Evolutionary conservation across 2,113 vertebrate genomes (phyloP), one percentile per base, ranked within the genome.

Genomic region (Apodemus sylvaticus): DNA sequence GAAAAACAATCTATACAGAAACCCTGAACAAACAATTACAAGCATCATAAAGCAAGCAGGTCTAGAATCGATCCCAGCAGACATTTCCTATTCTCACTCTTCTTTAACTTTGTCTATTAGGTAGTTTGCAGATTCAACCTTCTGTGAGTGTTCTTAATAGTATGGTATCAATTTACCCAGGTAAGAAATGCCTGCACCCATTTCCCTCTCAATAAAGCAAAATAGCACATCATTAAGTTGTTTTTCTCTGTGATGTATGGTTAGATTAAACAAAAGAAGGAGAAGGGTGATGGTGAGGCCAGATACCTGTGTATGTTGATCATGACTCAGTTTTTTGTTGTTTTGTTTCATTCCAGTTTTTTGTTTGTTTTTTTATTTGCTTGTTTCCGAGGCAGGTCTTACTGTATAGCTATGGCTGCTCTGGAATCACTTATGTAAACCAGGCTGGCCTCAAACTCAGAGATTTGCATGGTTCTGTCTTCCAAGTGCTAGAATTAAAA

Each of bases 11-110:
- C 92, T 70, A 70, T 95, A 95, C 53, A 95, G 94, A 93, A 97
- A 83, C 88, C 68, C 82, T 91, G 96, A 95, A 96, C 96, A 98
- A 97, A 98, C 96, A 97, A 97, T 98, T 97, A 97, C 96, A 98
- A 98, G 97, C 96, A 94, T 96, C 97, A 97, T 98, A 97, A 98
- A 98, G 96, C 97, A 98, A 97, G 94, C 94, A 89, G 97, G 95
- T 92, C 96, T 97, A 86, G 93, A 97, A 97, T 97, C 62, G 94
- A 97, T 97, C 97, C 96, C 77, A 7, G 90, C 55, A 94, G 73
- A 82, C 88, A 78, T 95, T 94, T 95, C 55, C 96, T 91, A 94
- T 88, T 91, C 91, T 83, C 70, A 14, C 64, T 97, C 90, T 97
- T 96, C 90, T 96, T 94, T 96, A 96, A 95, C 86, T 97, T 96